Base-by-base conservation (phyloP, 2,888 invertebrate species). In the Drosophila kanekoi region DNA sequence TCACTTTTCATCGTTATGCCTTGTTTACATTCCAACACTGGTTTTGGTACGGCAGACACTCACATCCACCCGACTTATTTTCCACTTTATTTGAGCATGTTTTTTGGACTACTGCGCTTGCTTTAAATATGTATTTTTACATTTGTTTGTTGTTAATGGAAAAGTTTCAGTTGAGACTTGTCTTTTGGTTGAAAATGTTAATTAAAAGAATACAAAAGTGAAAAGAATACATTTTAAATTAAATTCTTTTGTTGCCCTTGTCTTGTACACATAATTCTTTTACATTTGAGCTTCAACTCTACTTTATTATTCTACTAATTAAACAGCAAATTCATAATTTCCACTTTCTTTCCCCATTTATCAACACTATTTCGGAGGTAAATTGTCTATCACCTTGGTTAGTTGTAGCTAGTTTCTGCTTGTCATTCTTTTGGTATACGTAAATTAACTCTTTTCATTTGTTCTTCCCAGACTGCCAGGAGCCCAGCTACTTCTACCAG, bases 401-500 rank as follows among this genome's bases (percentile, higher is more conserved):
- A 71, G 54, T 37, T 47, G 8, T 59, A 52, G 35, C 9, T 56
- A 35, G 38, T 45, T 49, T 14, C 48, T 28, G 20, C 9, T 4
- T 14, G 16, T 9, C 8, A 2, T 2, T 10, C 5, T n/a, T 6
- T 0, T 37, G 11, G 2, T 16, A 3, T 9, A 13, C 11, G 14
- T 28, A 0, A 32, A 13, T 18, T 45, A 48, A 32, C 45, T 33
- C 11, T 8, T 9, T 18, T n/a, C 18, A 13, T 33, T 44, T 59
- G 44, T 40, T 41, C 18, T 81, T 41, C 70, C 35, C 76, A 92
- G 92, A 87, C 64, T 92, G 92, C 72, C 75, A 79, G 40, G 89
- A 89, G 28, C 80, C 88, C 8, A 89, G 91, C 1, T 91, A 84
- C 66, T 80, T 90, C 35, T 92, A 82, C 47, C 73, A 89, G 59